Base-by-base conservation (phyloP, 2,113 vertebrate species). In the Laticauda colubrina region DNA sequence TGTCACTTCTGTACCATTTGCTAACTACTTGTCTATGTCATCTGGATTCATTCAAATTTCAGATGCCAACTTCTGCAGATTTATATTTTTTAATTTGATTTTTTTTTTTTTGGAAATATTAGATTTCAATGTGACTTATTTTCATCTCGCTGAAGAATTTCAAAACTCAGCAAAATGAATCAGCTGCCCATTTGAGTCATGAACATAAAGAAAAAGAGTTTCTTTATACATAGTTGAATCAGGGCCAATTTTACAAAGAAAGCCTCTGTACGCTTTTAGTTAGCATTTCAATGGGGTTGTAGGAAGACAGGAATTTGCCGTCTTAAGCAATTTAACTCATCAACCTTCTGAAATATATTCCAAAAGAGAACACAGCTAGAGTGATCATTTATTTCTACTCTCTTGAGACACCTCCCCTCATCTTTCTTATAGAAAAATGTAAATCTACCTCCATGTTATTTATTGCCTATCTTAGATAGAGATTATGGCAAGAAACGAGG, bases 281-380 rank as follows among this genome's bases (percentile, higher is more conserved):
- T 91, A 95, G 87, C 89, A 87, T 91, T 93, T 93, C 85, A 91
- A 24, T 18, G 14, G 11, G 43, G 51, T 61, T 81, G 61, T 89
- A 55, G 56, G 85, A 57, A 43, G 87, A 5, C 34, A 85, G 20
- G 88, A 92, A 89, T 92, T 92, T 94, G 94, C 94, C 94, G 90
- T 45, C 57, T 89, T 95, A 93, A 94, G 94, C 39, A 23, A 88
- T 95, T 94, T 94, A 48, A 29, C 29, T 51, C 75, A 94, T 94
- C 87, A 9, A 81, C 34, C 61, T 26, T 29, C 3, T 9, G 48
- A 87, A 92, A 57, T 18, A 69, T 15, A 92, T 94, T 96, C 92
- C 91, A 94, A 87, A 96, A 87, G 86, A 88, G 88, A 6, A 18
- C 2, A 85, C 81, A 88, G 56, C 45, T 90, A 88, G 61, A 92